Evolutionary conservation across 2,888 invertebrate species (phyloP).

Genomic region (Icerya purchasi): DNA sequence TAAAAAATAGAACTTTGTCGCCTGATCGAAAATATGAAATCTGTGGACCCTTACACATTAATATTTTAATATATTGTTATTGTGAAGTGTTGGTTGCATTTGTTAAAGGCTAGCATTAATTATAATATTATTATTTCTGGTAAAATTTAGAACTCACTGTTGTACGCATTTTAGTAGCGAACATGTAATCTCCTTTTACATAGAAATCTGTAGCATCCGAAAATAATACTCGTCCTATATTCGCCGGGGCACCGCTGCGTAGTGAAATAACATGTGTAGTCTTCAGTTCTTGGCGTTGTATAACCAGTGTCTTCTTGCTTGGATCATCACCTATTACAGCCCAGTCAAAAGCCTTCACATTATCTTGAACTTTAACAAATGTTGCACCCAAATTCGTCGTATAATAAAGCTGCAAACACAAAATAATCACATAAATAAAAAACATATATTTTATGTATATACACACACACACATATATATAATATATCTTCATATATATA

Average conservation of each 20-base stretch:
- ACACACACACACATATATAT: too few species aligned
- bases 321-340: conserved; percentile 29
- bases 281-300: conserved; percentile 44
- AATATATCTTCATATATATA: too few species aligned
- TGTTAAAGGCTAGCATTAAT: too few species aligned
- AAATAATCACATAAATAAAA: conserved; percentile 11
- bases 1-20: too few species aligned
- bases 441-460: too few species aligned
- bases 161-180: too few species aligned
- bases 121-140: not conserved
- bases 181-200: conserved; percentile 63
- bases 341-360: conserved; percentile 63
- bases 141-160: too few species aligned
- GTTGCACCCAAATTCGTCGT: conserved; percentile 51
- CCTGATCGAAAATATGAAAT: too few species aligned
- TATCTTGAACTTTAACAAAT: conserved; percentile 45
- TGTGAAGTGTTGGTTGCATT: conserved; percentile 1
- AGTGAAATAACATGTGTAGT: conserved; percentile 30
- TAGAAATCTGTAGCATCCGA: conserved; percentile 59
- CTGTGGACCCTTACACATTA: too few species aligned
- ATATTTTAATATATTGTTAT: too few species aligned
- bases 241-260: conserved; percentile 2
- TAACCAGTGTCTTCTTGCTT: conserved; percentile 30
- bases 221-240: conserved; percentile 26
- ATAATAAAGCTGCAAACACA: conserved; percentile 42